Base-by-base conservation (phyloP, 2,113 vertebrate genomes). In the Calidris pugnax region DNA sequence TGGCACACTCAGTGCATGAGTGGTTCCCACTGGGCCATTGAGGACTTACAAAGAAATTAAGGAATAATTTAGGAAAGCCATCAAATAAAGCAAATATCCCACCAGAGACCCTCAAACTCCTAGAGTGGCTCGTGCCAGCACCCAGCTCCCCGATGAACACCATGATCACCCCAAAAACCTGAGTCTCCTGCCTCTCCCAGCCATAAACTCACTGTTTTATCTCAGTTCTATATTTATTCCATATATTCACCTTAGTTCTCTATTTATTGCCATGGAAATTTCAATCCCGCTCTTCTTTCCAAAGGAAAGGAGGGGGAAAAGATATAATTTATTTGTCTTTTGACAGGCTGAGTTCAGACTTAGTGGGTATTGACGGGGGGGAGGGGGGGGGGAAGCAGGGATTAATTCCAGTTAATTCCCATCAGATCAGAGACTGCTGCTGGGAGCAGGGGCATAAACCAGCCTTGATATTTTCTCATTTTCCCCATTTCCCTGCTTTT, bases 101-200 rank as follows among this genome's bases (percentile, higher is more conserved):
- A 39, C 39, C 23, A 14, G 53, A 18, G 16, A 32, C n/a, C 30
- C 53, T 35, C n/a, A 12, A 7, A 27, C 12, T 73, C 45, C 43
- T 32, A 0, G 0, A 0, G 66, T 9, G 14, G 23, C 62, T 85
- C 39, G n/a, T 63, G 55, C 16, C 56, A 47, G 62, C 2, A 0
- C 55, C 28, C 47, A 30, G 11, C 32, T 48, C 12, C 2, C 20
- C 39, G 28, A 1, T 35, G 28, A 59, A 21, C 72, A 23, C 64
- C 1, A 0, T 4, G 28, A 32, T 43, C 48, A 57, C 43, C 30
- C 47, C 33, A 10, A 37, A 37, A 87, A 35, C 43, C 55, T 2
- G 10, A 37, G 23, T 11, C 26, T 62, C 37, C 53, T 22, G 33
- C 28, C 0, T 13, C 24, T 78, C 67, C 9, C 35, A 47, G 72